Evolutionary conservation across 2,888 invertebrate genomes (phyloP).

Genomic region (Smittia aterrima): DNA sequence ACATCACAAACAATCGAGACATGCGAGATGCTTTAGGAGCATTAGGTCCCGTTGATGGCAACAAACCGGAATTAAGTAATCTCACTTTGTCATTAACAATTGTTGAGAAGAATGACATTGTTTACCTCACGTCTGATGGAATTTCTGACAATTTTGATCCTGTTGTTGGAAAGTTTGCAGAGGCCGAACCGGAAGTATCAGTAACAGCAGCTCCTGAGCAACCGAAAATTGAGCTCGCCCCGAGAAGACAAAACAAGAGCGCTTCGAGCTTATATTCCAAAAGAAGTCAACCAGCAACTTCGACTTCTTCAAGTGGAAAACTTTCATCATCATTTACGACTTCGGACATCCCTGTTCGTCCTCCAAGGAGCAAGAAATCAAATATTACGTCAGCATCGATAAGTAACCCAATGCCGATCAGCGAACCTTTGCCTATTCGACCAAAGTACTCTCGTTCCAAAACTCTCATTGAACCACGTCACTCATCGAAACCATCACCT

Average conservation of each 20-base stretch:
- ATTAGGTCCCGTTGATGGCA: constrained; percentile 80
- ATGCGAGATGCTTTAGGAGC: constrained; percentile 88
- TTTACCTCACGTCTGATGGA: constrained; percentile 86
- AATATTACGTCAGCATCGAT: constrained; percentile 26
- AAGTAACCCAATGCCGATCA: constrained; percentile 10
- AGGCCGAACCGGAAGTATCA: constrained; percentile 51
- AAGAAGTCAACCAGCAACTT: constrained; percentile 44
- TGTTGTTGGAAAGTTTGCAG: constrained; percentile 83
- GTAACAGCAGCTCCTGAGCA: constrained; percentile 41
- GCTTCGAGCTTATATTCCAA: constrained; percentile 51
- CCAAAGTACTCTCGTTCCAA: constrained; percentile 54
- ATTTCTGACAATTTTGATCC: constrained; percentile 90
- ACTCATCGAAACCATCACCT: constrained; percentile 37
- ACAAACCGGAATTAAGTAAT: constrained; percentile 81
- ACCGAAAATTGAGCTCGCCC: constrained; percentile 46
- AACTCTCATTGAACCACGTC: constrained; percentile 52
- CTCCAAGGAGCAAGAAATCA: constrained; percentile 47
- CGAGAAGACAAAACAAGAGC: constrained; percentile 52
- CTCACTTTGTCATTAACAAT: constrained; percentile 80
- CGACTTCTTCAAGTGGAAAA: not conserved
- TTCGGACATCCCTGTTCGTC: constrained; percentile 45
- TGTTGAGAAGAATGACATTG: constrained; percentile 75
- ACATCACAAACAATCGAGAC: constrained; percentile 68
- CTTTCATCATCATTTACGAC: constrained; percentile 26
- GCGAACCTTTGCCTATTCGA: constrained; percentile 45